Evolutionary conservation across 2,797 vertebrate genomes (phyloP).

Genomic region (Prionace glauca): DNA sequence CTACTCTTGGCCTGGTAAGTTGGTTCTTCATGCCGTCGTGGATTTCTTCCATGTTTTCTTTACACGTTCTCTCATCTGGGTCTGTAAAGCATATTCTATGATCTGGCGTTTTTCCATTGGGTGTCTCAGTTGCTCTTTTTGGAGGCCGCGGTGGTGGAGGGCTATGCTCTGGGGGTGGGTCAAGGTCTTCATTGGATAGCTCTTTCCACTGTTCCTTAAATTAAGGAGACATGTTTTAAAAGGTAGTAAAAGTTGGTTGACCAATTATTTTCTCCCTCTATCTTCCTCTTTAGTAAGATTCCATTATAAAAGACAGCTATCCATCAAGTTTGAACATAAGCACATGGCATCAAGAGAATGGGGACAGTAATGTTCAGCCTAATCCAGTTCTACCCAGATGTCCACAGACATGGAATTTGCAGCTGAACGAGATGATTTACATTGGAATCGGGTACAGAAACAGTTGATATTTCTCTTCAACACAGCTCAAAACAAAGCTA

Average conservation of each 20-base stretch:
- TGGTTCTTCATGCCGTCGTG: background rate
- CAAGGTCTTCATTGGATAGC: conserved; percentile 83
- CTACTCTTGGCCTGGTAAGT: background rate
- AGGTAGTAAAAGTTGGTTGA: background rate
- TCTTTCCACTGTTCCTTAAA: conserved; percentile 88
- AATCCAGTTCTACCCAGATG: background rate
- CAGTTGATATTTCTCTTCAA: background rate
- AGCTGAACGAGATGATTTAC: background rate
- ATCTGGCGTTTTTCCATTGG: conserved; percentile 66
- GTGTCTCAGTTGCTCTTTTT: conserved; percentile 61
- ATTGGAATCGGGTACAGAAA: background rate
- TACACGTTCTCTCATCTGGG: conserved; percentile 8
- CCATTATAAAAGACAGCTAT: background rate
- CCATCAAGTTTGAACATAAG: background rate
- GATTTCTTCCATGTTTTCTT: background rate
- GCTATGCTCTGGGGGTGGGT: conserved; percentile 76
- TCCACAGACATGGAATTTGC: background rate
- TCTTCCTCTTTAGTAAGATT: background rate
- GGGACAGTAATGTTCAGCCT: background rate
- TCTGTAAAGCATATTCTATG: conserved; percentile 42
- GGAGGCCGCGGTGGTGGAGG: conserved; percentile 77
- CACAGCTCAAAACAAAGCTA: background rate
- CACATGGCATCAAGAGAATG: background rate
- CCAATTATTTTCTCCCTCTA: background rate
- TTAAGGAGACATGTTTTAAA: background rate